phyloP scores from a whole-genome alignment of 1,140 invertebrate species.

The Bombus waltoni region DNA sequence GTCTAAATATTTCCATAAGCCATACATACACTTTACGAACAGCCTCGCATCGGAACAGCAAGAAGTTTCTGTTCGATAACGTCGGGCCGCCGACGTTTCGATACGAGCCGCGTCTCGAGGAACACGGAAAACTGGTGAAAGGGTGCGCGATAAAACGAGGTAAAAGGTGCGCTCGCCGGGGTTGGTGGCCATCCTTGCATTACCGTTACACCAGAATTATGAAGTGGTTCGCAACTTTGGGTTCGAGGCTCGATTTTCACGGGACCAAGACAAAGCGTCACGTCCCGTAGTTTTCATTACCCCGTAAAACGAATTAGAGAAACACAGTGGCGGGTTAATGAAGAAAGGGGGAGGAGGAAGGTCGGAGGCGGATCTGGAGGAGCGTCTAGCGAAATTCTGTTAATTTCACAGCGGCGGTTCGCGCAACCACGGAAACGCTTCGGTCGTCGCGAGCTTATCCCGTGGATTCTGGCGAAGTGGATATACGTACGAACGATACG shows the following conservation, averaged over 20 bases:
- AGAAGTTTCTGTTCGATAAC: not conserved
- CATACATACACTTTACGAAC: too few species aligned
- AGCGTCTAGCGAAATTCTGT: conserved; percentile 53
- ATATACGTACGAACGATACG: not conserved
- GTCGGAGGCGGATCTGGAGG: conserved; percentile 40
- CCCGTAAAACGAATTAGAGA: conserved; percentile 50
- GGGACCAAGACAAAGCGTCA: conserved; percentile 39
- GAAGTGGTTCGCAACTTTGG: not conserved
- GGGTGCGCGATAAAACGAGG: not conserved
- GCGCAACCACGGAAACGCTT: conserved; percentile 45
- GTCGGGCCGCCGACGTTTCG: not conserved
- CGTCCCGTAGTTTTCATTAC: conserved; percentile 51
- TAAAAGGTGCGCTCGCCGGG: not conserved
- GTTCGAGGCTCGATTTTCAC: conserved; percentile 20
- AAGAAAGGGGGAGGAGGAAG: conserved; percentile 47
- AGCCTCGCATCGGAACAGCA: not conserved
- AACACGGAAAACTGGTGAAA: too few species aligned
- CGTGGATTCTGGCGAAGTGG: conserved; percentile 1
- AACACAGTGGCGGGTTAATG: conserved; percentile 55
- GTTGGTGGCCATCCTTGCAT: not conserved
- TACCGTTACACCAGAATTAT: not conserved
- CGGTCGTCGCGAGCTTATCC: conserved; percentile 32
- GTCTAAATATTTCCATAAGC: conserved; percentile 14
- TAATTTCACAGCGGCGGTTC: conserved; percentile 50
- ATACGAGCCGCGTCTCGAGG: not conserved